A percentile compares a stretch with the other conserved stretches of the same genome.
These are phyloP conservation scores for Emydura subglobosa DNA, from an alignment of 2,113 vertebrate species.

Conservation along the genomic window DNA sequence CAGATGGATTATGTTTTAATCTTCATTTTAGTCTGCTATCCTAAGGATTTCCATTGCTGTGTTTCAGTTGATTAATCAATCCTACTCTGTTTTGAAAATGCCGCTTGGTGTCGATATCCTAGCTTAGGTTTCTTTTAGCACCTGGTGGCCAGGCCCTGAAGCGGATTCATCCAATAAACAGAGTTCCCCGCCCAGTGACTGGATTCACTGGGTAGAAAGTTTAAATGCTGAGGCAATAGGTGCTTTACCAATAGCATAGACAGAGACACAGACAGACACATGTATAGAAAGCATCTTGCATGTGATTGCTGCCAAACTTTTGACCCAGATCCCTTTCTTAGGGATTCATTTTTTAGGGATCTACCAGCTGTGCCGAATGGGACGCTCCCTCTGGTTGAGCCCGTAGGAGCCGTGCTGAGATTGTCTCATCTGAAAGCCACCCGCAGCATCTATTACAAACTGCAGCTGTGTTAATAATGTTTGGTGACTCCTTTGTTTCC, in stretches of 20 bases:
- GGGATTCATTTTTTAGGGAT: slow-evolving; percentile 8
- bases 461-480: slow-evolving; percentile 68
- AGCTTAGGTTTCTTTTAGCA: background rate
- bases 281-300: background rate
- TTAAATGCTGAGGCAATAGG: background rate
- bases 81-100: background rate
- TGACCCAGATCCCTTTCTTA: background rate
- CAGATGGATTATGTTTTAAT: background rate
- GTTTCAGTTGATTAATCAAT: background rate
- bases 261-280: background rate
- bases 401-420: background rate
- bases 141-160: accelerated
- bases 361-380: slow-evolving; percentile 13
- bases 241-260: background rate
- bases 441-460: slow-evolving; percentile 43
- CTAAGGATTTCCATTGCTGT: background rate
- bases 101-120: background rate
- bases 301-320: background rate
- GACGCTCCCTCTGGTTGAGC: background rate
- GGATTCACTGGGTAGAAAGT: background rate
- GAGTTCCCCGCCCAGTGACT: accelerated
- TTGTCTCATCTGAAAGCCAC: slow-evolving; percentile 49
- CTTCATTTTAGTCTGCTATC: background rate
- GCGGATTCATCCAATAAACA: background rate
- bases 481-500: slow-evolving; percentile 64